phyloP scores from a whole-genome alignment of 1,140 invertebrate species.

The Drosophila azteca region DNA sequence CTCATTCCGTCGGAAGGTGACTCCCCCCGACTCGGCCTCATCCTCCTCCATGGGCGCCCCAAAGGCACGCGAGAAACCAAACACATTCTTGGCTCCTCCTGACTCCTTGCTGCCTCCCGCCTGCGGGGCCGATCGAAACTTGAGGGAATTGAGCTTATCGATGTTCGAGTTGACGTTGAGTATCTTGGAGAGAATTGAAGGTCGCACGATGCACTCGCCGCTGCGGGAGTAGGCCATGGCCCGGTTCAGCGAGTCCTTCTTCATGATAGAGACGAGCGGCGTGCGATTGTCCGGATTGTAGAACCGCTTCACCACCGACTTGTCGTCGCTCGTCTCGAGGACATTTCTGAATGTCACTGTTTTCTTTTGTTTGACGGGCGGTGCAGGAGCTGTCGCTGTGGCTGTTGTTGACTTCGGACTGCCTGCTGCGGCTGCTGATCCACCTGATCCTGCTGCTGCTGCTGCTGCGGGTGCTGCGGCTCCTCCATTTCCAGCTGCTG shows the following conservation, averaged over 20 bases:
- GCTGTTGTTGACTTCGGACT: slow-evolving; percentile 9
- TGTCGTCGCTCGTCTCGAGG: slow-evolving; percentile 83
- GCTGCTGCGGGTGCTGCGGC: slow-evolving; percentile 1
- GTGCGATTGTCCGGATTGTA: slow-evolving; percentile 80
- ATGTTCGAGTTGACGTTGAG: slow-evolving; percentile 83
- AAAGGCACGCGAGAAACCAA: slow-evolving; percentile 85
- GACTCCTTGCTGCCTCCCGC: slow-evolving; percentile 19
- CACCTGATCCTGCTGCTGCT: not conserved
- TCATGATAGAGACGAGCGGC: slow-evolving; percentile 82
- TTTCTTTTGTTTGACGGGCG: slow-evolving; percentile 72
- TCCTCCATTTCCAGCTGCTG: slow-evolving; percentile 8
- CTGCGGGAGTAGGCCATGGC: slow-evolving; percentile 63
- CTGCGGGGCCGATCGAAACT: slow-evolving; percentile 66
- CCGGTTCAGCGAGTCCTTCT: slow-evolving; percentile 79
- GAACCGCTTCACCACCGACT: slow-evolving; percentile 78
- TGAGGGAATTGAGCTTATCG: slow-evolving; percentile 83
- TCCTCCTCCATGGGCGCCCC: slow-evolving; percentile 84
- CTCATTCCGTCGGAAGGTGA: slow-evolving; percentile 67
- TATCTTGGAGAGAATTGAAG: slow-evolving; percentile 81
- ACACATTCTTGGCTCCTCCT: slow-evolving; percentile 61
- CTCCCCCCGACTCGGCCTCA: slow-evolving; percentile 56
- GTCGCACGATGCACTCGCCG: slow-evolving; percentile 80
- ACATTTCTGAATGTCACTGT: slow-evolving; percentile 83
- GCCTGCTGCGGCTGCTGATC: not conserved
- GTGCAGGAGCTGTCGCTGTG: slow-evolving; percentile 2